phyloP scores from a whole-genome alignment of 2,797 vertebrate genomes.

The Eulemur coronatus region DNA sequence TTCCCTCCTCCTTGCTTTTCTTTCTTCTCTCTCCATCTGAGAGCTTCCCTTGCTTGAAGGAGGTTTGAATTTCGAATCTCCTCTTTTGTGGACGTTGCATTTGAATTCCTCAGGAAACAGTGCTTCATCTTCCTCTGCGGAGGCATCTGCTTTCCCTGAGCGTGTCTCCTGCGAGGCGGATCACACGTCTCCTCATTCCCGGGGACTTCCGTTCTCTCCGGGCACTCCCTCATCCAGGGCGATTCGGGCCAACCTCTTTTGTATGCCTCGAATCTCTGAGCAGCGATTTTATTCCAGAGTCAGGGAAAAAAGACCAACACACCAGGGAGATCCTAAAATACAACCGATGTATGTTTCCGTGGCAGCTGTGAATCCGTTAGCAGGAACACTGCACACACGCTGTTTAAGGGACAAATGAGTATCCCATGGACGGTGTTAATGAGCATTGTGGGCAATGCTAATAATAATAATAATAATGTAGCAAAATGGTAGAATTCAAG shows the following conservation, averaged over 20 bases:
- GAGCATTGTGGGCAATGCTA: not conserved
- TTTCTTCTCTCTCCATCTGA: not conserved
- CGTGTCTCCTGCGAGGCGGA: rapidly evolving
- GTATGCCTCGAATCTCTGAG: not conserved
- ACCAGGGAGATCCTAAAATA: not conserved
- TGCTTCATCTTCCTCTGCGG: not conserved
- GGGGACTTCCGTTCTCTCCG: not conserved
- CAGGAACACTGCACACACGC: rapidly evolving
- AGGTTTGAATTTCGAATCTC: not conserved
- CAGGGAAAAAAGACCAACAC: not conserved
- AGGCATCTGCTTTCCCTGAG: rapidly evolving
- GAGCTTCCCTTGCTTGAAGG: not conserved
- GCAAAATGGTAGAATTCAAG: not conserved
- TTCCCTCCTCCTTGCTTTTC: not conserved
- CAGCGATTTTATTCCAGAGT: not conserved
- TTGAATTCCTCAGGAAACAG: not conserved
- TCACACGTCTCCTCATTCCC: not conserved
- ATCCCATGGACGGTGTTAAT: rapidly evolving
- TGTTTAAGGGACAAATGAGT: too few relatives aligned
- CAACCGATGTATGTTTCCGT: not conserved
- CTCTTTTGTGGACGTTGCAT: not conserved
- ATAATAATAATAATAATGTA: not conserved
- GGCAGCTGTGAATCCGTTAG: not conserved
- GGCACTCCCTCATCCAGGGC: not conserved
- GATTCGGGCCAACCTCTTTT: not conserved